Base-by-base conservation (phyloP, 2,888 invertebrate species). In the Aphidoletes aphidimyza region DNA sequence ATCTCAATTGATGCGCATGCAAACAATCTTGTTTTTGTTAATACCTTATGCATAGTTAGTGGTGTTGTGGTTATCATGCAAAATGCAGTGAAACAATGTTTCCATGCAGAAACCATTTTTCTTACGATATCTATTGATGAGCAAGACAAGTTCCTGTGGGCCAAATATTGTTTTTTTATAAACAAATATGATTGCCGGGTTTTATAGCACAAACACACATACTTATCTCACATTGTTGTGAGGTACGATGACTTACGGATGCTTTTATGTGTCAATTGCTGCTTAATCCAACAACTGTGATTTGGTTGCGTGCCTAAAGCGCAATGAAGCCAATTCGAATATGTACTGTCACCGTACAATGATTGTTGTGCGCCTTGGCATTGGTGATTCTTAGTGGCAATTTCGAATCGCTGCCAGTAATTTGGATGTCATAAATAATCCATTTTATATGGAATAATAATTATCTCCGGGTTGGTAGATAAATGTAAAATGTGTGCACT, bases 391-490 rank as follows among this genome's bases (percentile, higher is more conserved):
- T 30, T 34, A 30, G 69, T 69, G 69, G 8, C 30, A 30, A 69
- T 69, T 26, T 11, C 26, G 30, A 69, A 69, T 69, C 17, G 34
- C 69, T 69, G 34, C 30, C 26, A 69, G 34, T 69, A 30, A 69
- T 69, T 69, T n/a, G 0, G 14, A 69, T 30, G 69, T 30, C 14
- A 69, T 69, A 69, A 69, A 69, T 69, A 69, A 69, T 69, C 69
- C 69, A 69, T 69, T 8, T 69, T 69, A 69, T 69, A 69, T 69
- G 30, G 69, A 69, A 69, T 69, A 69, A 69, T 69, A 69, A 69
- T 69, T 69, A 69, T 69, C 69, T 69, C 30, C 14, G 17, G n/a
- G 30, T 14, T 34, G 69, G 30, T 14, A 14, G 22, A n/a, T 30
- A 34, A 30, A 69, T 69, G 34, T 30, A 69, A 34, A 69, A 6